Evolutionary conservation across 2,888 invertebrate genomes (phyloP), one percentile per base, ranked within the genome.

Genomic region (Omphaloscelis lunosa): DNA sequence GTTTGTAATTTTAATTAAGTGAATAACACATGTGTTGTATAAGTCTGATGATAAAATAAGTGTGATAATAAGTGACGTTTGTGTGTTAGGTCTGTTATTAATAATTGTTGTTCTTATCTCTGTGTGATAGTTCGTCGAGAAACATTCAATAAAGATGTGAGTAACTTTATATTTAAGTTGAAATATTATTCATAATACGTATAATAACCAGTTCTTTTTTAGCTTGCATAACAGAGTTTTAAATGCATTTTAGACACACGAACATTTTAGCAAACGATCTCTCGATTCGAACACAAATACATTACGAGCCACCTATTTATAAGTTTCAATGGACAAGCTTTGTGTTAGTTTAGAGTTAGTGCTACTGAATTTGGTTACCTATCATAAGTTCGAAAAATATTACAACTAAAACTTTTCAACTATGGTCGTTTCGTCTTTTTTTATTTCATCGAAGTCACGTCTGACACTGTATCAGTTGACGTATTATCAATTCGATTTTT

Each of bases 101-200:
- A 15, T 45, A 45, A 15, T 59, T 78, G 27, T 61, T 27, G 9
- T 9, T 68, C 63, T 41, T 79, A 72, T 83, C 83, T 34, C 1
- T 29, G 7, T 3, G 11, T 59, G 79, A 77, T 78, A 62, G 23
- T 68, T 9, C 2, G 29, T 39, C 0, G 39, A 62, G 48, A 15
- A 53, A 66, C 23, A 48, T 27, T 66, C 11, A 17, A 29, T 61
- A n/a, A 29, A 81, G 5, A 66, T 59, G 83, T 78, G 9, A 81
- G 83, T 80, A 56, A 0, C 1, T 23, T 23, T 68, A 34, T 48
- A 53, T 17, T 34, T 34, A 45, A 5, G n/a, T 20, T 45, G 0
- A 0, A 3, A 56, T 34, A 34, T 20, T 72, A 9, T 8, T 45
- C 4, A 51, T 23, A 23, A 17, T 12, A 39, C 15, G 5, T 72